Conservation (phyloP, 92 coral and sea anemone genomes). For the Palythoa caribaeorum region DNA sequence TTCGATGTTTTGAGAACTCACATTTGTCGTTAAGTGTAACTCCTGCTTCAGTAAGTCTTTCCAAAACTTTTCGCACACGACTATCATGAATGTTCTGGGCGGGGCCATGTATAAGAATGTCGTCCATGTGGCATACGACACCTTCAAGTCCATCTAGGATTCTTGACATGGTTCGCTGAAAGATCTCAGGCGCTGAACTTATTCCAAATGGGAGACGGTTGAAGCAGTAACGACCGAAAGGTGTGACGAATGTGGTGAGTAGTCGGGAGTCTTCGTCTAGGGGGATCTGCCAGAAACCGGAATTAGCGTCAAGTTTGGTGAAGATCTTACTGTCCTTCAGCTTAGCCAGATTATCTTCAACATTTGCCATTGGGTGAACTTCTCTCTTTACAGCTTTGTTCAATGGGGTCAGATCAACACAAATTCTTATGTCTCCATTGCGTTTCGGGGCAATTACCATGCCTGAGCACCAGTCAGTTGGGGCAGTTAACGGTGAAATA, state of each 20-base stretch:
- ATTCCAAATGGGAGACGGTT: slow-evolving; percentile 70
- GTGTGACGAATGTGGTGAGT: slow-evolving; percentile 54
- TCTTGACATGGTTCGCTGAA: slow-evolving; percentile 49
- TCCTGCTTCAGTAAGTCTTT: too few relatives aligned
- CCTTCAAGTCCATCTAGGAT: slow-evolving; percentile 50
- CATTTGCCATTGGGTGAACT: slow-evolving; percentile 34
- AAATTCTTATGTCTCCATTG: background rate
- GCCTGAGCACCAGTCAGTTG: slow-evolving; percentile 11
- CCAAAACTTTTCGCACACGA: too few relatives aligned
- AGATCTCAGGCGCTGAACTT: slow-evolving; percentile 65
- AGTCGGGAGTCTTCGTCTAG: slow-evolving; percentile 53
- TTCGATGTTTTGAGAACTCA: too few relatives aligned
- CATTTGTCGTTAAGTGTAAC: too few relatives aligned
- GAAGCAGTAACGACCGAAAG: slow-evolving; percentile 24
- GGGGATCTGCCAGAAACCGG: slow-evolving; percentile 69
- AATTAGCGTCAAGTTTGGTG: slow-evolving; percentile 28
- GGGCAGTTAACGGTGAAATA: background rate
- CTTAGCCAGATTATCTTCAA: slow-evolving; percentile 19
- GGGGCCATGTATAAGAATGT: slow-evolving; percentile 4
- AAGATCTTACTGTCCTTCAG: too few relatives aligned
- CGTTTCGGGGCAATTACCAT: too few relatives aligned
- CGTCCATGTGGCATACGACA: slow-evolving; percentile 47
- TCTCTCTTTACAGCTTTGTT: too few relatives aligned
- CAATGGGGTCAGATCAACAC: background rate
- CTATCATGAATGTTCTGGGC: too few relatives aligned